phyloP scores from a whole-genome alignment of 2,888 invertebrate species.

The Rhabditophanes sp. region DNA sequence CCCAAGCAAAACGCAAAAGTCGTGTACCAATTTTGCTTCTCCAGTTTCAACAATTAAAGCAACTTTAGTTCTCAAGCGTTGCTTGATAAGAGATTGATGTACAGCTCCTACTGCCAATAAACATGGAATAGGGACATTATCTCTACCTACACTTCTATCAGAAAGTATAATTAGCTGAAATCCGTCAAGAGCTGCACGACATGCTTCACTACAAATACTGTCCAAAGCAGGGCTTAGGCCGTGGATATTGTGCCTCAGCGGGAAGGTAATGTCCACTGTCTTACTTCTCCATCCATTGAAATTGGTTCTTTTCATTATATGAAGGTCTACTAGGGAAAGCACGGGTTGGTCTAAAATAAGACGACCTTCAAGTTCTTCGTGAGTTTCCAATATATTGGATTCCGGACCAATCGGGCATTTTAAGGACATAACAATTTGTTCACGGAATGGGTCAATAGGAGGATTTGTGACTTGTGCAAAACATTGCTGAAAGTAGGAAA shows the following conservation, averaged over 20 bases:
- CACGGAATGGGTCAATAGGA: slow-evolving; percentile 95
- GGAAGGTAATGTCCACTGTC: slow-evolving; percentile 75
- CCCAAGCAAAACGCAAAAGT: slow-evolving; percentile 80
- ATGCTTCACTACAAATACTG: slow-evolving; percentile 64
- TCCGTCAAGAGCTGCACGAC: slow-evolving; percentile 60
- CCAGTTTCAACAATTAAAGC: slow-evolving; percentile 85
- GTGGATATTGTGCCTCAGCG: slow-evolving; percentile 55
- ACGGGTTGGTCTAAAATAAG: slow-evolving; percentile 85
- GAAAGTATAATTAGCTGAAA: slow-evolving; percentile 73
- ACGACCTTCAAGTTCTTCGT: slow-evolving; percentile 66
- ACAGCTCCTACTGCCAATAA: slow-evolving; percentile 74
- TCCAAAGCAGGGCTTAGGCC: slow-evolving; percentile 67
- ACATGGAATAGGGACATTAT: slow-evolving; percentile 53
- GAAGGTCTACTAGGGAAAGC: slow-evolving; percentile 64
- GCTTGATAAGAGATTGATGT: slow-evolving; percentile 85
- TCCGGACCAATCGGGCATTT: slow-evolving; percentile 83
- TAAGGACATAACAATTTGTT: slow-evolving; percentile 94
- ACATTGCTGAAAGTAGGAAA: slow-evolving; percentile 93
- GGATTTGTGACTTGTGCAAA: slow-evolving; percentile 96
- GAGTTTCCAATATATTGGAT: slow-evolving; percentile 74
- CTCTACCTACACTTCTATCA: slow-evolving; percentile 51
- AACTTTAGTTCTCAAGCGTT: slow-evolving; percentile 75
- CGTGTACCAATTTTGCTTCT: slow-evolving; percentile 76
- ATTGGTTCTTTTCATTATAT: slow-evolving; percentile 58
- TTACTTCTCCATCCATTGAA: slow-evolving; percentile 71